These are phyloP conservation scores for Phaonia tiefii DNA, from an alignment of 2,888 invertebrate genomes.

Conservation along the genomic window DNA sequence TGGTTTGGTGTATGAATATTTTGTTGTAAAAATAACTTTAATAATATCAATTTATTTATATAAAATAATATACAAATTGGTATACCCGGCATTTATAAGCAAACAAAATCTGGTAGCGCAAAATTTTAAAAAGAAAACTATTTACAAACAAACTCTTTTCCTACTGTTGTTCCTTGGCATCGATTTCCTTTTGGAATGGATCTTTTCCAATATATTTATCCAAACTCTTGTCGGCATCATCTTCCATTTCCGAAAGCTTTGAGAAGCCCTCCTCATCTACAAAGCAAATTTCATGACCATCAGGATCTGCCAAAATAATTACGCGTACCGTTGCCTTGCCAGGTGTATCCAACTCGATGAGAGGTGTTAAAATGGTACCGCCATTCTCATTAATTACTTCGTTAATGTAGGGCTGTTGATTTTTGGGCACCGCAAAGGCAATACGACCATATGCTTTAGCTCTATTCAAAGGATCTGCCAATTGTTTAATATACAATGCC, in stretches of 20 bases:
- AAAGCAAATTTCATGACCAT: constrained; percentile 98
- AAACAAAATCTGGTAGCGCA: too few species aligned
- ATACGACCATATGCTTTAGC: constrained; percentile 96
- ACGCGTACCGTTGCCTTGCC: constrained; percentile 98
- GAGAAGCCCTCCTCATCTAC: constrained; percentile 97
- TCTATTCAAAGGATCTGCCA: constrained; percentile 84
- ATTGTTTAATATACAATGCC: constrained; percentile 85
- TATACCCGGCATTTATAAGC: too few species aligned
- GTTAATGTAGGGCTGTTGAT: constrained; percentile 89
- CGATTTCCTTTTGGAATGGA: constrained; percentile 77
- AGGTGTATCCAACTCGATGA: constrained; percentile 96
- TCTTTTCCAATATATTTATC: constrained; percentile 86
- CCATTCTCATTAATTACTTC: constrained; percentile 86
- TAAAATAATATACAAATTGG: too few species aligned
- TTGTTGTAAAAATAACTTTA: too few species aligned
- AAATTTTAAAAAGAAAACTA: too few species aligned
- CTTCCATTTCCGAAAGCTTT: constrained; percentile 92
- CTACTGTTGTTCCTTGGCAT: constrained; percentile 49
- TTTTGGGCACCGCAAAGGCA: constrained; percentile 93
- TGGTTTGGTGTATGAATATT: too few species aligned
- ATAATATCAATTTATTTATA: too few species aligned
- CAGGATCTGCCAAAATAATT: constrained; percentile 97
- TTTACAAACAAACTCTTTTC: too few species aligned
- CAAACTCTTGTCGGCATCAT: constrained; percentile 89
- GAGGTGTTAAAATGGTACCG: constrained; percentile 91